Conservation (phyloP, 2,113 vertebrate genomes). For the Myotis davidii region DNA sequence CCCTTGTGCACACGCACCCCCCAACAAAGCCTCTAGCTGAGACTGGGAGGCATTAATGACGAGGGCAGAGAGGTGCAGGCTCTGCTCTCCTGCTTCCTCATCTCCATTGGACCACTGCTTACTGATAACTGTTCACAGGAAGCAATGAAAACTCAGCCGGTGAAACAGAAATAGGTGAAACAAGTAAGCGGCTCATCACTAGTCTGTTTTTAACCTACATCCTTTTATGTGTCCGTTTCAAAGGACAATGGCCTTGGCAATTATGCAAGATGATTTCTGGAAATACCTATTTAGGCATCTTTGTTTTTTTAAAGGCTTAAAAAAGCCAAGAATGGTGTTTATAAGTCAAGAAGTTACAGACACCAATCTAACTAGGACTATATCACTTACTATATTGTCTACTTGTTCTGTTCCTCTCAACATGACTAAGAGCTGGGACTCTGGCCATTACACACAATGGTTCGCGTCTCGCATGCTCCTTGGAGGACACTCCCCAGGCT, state of each 20-base stretch:
- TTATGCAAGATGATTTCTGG: background rate
- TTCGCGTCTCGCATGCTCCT: too few species aligned
- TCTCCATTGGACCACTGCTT: too few species aligned
- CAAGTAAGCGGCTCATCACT: background rate
- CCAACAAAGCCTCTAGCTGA: background rate
- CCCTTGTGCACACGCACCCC: fast-evolving
- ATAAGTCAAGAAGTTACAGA: background rate
- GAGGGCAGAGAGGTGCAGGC: background rate
- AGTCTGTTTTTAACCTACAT: background rate
- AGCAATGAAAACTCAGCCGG: background rate
- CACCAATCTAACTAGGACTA: background rate
- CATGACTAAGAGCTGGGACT: background rate
- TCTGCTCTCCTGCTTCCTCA: background rate
- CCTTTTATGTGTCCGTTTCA: background rate
- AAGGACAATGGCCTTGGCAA: background rate
- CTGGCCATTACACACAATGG: background rate
- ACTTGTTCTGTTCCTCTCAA: too few species aligned
- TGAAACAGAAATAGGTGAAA: too few species aligned
- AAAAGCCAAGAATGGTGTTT: background rate
- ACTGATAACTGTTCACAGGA: background rate
- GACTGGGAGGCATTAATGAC: background rate
- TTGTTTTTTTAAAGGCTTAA: background rate
- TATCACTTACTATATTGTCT: fast-evolving
- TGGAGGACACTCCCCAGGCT: slow-evolving; percentile 40
- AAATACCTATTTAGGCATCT: background rate